phyloP scores from a whole-genome alignment of 2,797 vertebrate species.

The Ibycter americanus region DNA sequence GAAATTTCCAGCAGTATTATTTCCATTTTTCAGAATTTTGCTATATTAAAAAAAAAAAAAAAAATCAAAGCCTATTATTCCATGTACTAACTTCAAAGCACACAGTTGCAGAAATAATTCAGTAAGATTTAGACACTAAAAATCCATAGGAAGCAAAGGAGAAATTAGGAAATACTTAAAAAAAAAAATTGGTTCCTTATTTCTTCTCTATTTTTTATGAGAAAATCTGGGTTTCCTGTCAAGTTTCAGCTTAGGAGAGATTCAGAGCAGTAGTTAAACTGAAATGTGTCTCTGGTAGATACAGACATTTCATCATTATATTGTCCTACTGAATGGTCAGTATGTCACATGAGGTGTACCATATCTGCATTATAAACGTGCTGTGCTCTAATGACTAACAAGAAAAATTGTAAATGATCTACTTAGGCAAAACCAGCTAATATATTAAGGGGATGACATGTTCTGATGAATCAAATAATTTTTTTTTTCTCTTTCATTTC shows the following conservation, averaged over 20 bases:
- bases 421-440: neutral
- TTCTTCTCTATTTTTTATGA: neutral
- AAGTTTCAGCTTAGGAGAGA: neutral
- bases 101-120: neutral
- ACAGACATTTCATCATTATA: neutral
- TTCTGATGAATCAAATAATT: constrained; percentile 58
- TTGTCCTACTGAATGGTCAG: neutral
- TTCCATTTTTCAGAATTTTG: neutral
- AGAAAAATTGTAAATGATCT: constrained; percentile 26
- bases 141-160: neutral
- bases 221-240: neutral
- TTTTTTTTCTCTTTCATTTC: constrained; percentile 44
- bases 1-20: neutral
- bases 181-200: neutral
- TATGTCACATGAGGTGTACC: neutral
- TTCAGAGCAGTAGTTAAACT: neutral
- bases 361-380: neutral
- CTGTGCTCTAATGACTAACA: neutral
- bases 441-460: constrained; percentile 7
- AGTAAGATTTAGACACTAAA: neutral
- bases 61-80: neutral
- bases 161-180: neutral
- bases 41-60: neutral
- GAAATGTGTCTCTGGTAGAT: neutral
- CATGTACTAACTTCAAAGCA: neutral